Conservation (phyloP, 2,113 vertebrate genomes). For the Eclectus roratus region DNA sequence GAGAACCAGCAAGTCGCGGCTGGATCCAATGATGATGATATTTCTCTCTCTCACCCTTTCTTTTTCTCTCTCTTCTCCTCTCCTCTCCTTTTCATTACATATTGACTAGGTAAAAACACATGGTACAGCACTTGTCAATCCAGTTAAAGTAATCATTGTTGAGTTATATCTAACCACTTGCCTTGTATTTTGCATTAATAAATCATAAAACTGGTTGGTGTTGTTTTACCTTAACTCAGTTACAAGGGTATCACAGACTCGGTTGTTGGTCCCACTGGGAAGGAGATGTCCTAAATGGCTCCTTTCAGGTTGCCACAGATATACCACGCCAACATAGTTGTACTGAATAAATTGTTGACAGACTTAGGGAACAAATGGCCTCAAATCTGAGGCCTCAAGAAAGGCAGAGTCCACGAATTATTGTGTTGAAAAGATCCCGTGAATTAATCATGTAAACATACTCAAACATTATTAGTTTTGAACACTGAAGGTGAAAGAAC, state of each 20-base stretch:
- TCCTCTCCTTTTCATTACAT: not conserved
- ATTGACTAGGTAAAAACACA: not conserved
- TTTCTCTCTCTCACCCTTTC: not conserved
- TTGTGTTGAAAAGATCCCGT: constrained; percentile 22
- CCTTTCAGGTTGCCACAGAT: not conserved
- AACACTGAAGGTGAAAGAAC: constrained; percentile 69
- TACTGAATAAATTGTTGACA: constrained; percentile 4
- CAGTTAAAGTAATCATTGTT: not conserved
- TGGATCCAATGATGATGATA: not conserved
- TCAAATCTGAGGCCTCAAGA: constrained; percentile 29
- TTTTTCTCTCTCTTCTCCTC: not conserved
- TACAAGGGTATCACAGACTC: not conserved
- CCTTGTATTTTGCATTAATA: not conserved
- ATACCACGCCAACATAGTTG: not conserved
- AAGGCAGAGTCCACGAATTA: constrained; percentile 29
- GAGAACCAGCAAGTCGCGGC: not conserved
- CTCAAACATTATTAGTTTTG: constrained; percentile 67
- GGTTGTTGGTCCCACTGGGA: not conserved
- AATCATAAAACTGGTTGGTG: not conserved
- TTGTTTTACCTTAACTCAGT: not conserved
- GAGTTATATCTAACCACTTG: not conserved
- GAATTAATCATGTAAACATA: constrained; percentile 53
- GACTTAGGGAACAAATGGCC: constrained; percentile 35
- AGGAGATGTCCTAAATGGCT: not conserved
- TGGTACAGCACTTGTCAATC: not conserved